Percentiles rank a stretch among this genome's conserved stretches.
These are phyloP conservation scores for Thinocorus orbignyianus DNA, from an alignment of 2,113 vertebrate genomes.

Conservation along the genomic window DNA sequence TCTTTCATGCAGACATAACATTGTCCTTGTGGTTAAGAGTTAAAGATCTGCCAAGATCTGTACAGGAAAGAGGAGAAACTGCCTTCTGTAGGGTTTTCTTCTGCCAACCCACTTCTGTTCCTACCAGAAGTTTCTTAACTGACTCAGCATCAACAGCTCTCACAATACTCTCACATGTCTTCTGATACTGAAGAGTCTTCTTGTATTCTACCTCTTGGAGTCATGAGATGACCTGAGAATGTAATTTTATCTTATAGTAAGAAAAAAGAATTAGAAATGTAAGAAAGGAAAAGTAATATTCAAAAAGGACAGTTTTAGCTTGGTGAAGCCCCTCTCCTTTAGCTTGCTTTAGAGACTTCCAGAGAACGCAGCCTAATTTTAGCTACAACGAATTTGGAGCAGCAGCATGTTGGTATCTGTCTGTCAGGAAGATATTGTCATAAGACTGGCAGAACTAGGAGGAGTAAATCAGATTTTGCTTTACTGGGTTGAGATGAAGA, in stretches of 20 bases:
- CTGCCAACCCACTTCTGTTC: background rate
- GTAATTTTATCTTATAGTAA: background rate
- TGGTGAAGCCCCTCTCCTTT: background rate
- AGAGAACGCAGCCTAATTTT: background rate
- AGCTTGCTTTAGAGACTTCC: background rate
- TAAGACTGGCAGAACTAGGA: background rate
- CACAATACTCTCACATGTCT: background rate
- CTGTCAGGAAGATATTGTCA: background rate
- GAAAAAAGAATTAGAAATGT: background rate
- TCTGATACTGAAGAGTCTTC: background rate
- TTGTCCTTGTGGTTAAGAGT: background rate
- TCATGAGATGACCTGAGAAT: background rate
- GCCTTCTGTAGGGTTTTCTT: background rate
- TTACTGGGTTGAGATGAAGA: background rate
- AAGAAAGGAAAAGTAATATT: background rate
- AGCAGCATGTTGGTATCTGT: background rate
- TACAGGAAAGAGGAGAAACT: background rate
- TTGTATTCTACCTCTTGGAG: background rate
- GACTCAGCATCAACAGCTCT: background rate
- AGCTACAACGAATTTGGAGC: background rate
- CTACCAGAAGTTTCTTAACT: background rate
- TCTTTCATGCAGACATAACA: background rate
- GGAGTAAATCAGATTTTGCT: background rate
- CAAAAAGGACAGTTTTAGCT: background rate
- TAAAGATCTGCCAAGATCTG: background rate